These are phyloP conservation scores for Bos javanicus DNA, from an alignment of 2,113 vertebrate species.

Conservation along the genomic window DNA sequence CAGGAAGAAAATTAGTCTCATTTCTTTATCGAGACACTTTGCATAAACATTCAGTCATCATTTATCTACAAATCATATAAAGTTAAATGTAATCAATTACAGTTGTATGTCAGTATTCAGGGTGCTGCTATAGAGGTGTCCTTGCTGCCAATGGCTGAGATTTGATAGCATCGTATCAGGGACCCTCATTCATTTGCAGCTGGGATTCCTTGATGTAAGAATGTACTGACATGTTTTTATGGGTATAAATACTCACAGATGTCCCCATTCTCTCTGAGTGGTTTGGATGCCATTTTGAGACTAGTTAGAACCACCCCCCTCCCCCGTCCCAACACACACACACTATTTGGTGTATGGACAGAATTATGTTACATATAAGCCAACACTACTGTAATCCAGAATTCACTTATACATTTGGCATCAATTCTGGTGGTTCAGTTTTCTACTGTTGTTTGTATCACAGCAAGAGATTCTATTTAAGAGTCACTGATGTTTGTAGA, in stretches of 20 bases:
- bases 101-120: constrained; percentile 46
- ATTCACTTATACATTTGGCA: constrained; percentile 35
- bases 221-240: constrained; percentile 32
- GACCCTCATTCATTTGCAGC: constrained; percentile 59
- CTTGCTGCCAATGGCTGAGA: constrained; percentile 34
- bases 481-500: not conserved
- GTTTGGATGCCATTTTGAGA: constrained; percentile 38
- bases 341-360: constrained; percentile 34
- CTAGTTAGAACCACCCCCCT: not conserved
- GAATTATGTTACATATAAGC: constrained; percentile 16
- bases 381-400: constrained; percentile 14
- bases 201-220: constrained; percentile 63
- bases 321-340: not conserved
- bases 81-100: constrained; percentile 67
- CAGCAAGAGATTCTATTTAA: not conserved
- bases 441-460: not conserved
- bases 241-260: constrained; percentile 61
- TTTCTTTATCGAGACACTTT: constrained; percentile 61
- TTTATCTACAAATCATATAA: constrained; percentile 48
- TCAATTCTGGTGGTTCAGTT: not conserved
- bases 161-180: constrained; percentile 12
- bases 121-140: not conserved
- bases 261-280: constrained; percentile 56
- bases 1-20: constrained; percentile 70
- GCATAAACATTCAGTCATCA: constrained; percentile 61